Evolutionary conservation across 2,888 invertebrate species (phyloP).

Genomic region (Drosophila quasianomalipes): DNA sequence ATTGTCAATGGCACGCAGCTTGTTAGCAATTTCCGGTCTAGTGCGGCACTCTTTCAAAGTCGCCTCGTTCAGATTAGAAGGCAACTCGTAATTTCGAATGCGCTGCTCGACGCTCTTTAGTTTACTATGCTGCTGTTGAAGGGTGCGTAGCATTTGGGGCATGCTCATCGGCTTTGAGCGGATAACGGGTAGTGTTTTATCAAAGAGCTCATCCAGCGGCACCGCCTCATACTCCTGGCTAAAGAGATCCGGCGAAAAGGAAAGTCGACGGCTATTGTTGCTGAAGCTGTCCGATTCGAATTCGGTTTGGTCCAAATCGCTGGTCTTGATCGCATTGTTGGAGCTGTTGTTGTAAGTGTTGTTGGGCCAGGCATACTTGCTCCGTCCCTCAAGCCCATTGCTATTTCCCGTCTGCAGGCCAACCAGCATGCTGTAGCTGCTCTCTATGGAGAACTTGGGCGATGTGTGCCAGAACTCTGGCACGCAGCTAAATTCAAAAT

Average conservation of each 20-base stretch:
- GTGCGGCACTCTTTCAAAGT: conserved; percentile 60
- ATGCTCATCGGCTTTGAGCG: conserved; percentile 49
- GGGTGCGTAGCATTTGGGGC: conserved; percentile 71
- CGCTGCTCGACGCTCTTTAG: conserved; percentile 70
- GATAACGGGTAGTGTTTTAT: conserved; percentile 44
- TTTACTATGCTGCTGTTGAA: conserved; percentile 73
- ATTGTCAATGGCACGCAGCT: conserved; percentile 75
- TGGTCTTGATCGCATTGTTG: conserved; percentile 71
- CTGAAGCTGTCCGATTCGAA: conserved; percentile 72
- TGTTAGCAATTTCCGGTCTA: conserved; percentile 67
- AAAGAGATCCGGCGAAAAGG: conserved; percentile 77
- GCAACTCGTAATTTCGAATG: conserved; percentile 63
- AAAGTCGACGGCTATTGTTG: conserved; percentile 68
- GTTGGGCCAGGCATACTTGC: conserved; percentile 80
- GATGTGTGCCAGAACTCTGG: conserved; percentile 69
- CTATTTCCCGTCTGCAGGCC: conserved; percentile 78
- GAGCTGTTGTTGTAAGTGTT: conserved; percentile 56
- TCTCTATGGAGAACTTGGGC: conserved; percentile 79
- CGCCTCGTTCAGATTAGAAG: conserved; percentile 43
- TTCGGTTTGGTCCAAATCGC: conserved; percentile 79
- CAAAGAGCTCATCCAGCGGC: conserved; percentile 81
- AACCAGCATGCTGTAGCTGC: conserved; percentile 82
- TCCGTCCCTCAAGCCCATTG: conserved; percentile 76
- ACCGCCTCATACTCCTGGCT: conserved; percentile 77
- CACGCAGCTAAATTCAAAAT: conserved; percentile 79